Percentiles rank a stretch among this genome's conserved stretches.
phyloP scores from a whole-genome alignment of 2,888 invertebrate species.

The Andrena dorsata region DNA sequence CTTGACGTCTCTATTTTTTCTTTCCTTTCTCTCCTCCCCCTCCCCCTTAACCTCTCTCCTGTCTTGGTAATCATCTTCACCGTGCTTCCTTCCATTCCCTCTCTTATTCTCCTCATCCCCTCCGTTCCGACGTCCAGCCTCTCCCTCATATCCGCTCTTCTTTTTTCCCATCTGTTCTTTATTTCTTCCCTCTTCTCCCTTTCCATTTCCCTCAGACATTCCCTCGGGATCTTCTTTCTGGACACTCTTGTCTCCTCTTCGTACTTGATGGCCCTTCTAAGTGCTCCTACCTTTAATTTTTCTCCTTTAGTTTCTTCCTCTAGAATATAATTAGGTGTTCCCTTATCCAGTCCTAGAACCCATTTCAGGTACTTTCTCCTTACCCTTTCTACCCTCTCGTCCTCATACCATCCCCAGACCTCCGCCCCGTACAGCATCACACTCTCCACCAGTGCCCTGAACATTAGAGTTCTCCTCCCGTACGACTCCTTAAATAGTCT shows the following conservation, averaged over 20 bases:
- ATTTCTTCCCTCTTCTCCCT: neutral
- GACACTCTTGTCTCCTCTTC: slow-evolving; percentile 3
- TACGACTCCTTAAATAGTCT: too few relatives aligned
- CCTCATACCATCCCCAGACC: too few relatives aligned
- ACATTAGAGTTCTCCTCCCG: too few relatives aligned
- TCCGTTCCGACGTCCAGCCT: neutral
- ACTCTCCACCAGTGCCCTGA: too few relatives aligned
- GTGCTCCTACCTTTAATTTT: neutral
- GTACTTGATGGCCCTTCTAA: slow-evolving; percentile 8
- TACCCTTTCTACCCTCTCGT: too few relatives aligned
- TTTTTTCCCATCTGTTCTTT: neutral
- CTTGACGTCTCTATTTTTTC: slow-evolving; percentile 8
- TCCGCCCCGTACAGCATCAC: too few relatives aligned
- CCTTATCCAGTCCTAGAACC: too few relatives aligned
- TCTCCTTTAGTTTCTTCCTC: neutral
- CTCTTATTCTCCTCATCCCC: neutral
- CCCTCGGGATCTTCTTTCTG: neutral
- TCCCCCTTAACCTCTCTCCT: neutral
- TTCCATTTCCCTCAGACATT: neutral
- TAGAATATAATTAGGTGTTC: too few relatives aligned
- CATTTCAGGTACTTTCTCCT: too few relatives aligned
- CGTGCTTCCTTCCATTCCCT: neutral
- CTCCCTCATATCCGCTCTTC: neutral
- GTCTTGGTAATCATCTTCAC: neutral
- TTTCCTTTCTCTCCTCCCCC: neutral